Base-by-base conservation (phyloP, 2,888 invertebrate species). In the Trichopoda pennipes region DNA sequence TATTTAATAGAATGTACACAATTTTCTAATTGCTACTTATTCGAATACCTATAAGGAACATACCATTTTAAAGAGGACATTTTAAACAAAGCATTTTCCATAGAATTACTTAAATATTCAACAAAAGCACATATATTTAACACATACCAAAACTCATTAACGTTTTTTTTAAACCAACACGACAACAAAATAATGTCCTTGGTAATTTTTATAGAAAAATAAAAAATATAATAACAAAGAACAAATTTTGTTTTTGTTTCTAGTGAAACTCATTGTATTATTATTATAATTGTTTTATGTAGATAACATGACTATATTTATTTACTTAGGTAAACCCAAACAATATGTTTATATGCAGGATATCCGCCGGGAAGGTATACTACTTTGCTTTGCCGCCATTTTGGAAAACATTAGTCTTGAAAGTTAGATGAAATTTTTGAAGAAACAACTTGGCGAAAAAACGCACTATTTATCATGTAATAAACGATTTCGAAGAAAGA, bases 1-100 rank as follows among this genome's bases (percentile, higher is more conserved):
- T 69, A 21, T 58, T 47, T 49, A 56, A 56, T 55, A 47, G 55
- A 64, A 63, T 64, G 74, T 17, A 74, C 51, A 68, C 68, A 72
- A 78, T 70, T 55, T 69, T 70, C 38, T 78, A 78, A 78, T 70
- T 77, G 69, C 55, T 49, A 63, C 38, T 38, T 55, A 70, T 61
- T 49, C 7, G 28, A 47, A 66, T 38, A 47, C 64, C 51, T 51
- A 60, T 42, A 19, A 58, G 49, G 58, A 56, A 66, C 17, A 35
- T 58, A n/a, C 32, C 10, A 32, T 32, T 44, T 55, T 53, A 28
- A 42, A 55, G 61, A 23, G 19, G 53, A 32, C 53, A 44, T 63
- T 42, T 44, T 28, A 61, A 69, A 58, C 69, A 35, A 55, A 53
- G 42, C 23, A 23, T 1, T 47, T 58, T 42, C 10, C 12, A 51